These are phyloP conservation scores for Fregetta grallaria DNA, from an alignment of 2,113 vertebrate species.

Conservation along the genomic window DNA sequence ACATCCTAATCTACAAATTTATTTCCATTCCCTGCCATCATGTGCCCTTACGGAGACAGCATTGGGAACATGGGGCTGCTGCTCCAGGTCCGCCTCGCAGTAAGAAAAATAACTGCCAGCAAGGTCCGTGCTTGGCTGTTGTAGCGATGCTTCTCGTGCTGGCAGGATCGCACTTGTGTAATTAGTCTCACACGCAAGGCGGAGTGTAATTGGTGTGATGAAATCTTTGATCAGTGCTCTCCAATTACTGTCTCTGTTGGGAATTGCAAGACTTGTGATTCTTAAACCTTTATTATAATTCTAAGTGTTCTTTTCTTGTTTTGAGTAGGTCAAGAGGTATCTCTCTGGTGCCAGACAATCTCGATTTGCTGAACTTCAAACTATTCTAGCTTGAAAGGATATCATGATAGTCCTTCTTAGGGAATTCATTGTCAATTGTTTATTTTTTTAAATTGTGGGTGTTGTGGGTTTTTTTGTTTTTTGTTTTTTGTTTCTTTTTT, in stretches of 20 bases:
- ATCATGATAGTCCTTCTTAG: not conserved
- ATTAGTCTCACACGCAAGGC: not conserved
- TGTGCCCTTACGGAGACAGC: not conserved
- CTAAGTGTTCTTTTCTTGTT: not conserved
- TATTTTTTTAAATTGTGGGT: not conserved
- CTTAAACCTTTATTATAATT: not conserved
- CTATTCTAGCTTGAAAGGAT: not conserved
- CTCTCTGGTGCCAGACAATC: not conserved
- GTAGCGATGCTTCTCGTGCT: not conserved
- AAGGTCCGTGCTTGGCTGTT: not conserved
- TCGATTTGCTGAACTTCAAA: not conserved
- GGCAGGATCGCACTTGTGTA: not conserved
- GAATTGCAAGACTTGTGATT: not conserved
- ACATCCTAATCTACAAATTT: not conserved
- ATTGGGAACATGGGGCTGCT: not conserved
- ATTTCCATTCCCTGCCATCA: not conserved
- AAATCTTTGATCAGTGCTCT: not conserved
- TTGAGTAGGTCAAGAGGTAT: not conserved
- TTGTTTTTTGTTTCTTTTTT: not conserved
- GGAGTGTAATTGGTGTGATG: not conserved
- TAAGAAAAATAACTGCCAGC: not conserved
- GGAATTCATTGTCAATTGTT: not conserved
- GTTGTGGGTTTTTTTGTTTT: not conserved
- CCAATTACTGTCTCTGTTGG: not conserved
- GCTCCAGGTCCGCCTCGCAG: accelerated